These are phyloP conservation scores for Caenorhabditis wallacei DNA, from an alignment of 2,888 invertebrate genomes.

Conservation along the genomic window DNA sequence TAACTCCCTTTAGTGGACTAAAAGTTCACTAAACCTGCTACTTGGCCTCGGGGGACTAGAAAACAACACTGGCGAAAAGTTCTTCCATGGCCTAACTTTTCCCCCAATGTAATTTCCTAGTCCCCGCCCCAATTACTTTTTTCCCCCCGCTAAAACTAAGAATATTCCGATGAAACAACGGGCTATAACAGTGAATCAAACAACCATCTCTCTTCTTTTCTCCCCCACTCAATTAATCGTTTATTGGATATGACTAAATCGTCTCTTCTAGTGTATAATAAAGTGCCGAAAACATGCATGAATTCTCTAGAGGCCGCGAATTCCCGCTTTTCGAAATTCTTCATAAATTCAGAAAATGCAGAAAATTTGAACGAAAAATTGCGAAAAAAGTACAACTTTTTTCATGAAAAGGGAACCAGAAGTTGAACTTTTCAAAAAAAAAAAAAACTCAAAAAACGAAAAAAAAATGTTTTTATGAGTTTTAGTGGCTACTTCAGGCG, in stretches of 20 bases:
- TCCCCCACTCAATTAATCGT: conserved; percentile 31
- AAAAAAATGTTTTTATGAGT: conserved; percentile 14
- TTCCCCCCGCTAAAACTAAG: background rate
- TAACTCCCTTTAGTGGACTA: no score
- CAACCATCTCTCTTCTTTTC: conserved; percentile 7
- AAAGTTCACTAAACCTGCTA: no score
- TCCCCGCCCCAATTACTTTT: no score
- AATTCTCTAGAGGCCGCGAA: conserved; percentile 27
- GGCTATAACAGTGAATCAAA: background rate
- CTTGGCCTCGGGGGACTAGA: no score
- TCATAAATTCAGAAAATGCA: no score
- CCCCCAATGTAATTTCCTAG: no score
- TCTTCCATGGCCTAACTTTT: no score
- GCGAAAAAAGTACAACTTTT: background rate
- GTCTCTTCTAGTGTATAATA: no score
- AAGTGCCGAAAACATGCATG: conserved; percentile 49
- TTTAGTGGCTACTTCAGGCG: background rate
- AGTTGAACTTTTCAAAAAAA: background rate
- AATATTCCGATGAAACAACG: background rate
- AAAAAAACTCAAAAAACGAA: background rate
- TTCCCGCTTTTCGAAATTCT: no score
- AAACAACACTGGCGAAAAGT: no score
- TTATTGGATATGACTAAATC: conserved; percentile 45
- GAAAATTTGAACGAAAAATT: background rate
- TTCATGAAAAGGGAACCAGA: background rate